Conservation (phyloP, 2,888 invertebrate species). For the Lepidonotus clava region DNA sequence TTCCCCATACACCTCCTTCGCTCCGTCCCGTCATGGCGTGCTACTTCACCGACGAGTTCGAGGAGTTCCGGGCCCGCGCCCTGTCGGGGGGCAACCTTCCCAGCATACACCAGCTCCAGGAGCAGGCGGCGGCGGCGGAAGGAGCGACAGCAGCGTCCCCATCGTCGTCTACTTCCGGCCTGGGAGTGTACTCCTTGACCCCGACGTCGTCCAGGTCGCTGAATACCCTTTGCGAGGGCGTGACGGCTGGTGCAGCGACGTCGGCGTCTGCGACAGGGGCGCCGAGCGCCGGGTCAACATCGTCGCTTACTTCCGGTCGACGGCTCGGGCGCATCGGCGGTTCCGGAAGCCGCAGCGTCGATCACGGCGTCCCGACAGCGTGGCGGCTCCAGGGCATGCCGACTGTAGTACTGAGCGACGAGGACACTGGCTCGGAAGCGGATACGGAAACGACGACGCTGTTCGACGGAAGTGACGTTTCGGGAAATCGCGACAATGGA, state of each 20-base stretch:
- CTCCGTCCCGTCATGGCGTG: no score
- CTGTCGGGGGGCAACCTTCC: conserved; percentile 50
- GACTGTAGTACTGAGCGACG: background rate
- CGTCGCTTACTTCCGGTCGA: background rate
- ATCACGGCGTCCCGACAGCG: background rate
- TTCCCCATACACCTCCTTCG: no score
- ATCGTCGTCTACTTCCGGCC: background rate
- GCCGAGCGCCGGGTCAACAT: background rate
- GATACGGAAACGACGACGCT: background rate
- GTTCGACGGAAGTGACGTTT: background rate
- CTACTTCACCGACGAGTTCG: conserved; percentile 47
- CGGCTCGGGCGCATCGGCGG: no score
- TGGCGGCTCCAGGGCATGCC: background rate
- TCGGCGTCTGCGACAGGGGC: background rate
- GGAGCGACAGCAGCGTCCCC: no score
- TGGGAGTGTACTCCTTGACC: background rate
- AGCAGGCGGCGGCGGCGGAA: background rate
- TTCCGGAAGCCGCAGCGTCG: background rate
- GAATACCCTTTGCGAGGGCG: no score
- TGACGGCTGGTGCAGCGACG: background rate
- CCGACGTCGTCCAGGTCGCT: background rate
- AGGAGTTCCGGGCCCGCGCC: conserved; percentile 55
- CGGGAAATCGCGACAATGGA: no score
- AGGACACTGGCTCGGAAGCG: background rate
- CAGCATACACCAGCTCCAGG: conserved; percentile 7